Base-by-base conservation (phyloP, 1,140 invertebrate species). In the Copidosoma floridanum region DNA sequence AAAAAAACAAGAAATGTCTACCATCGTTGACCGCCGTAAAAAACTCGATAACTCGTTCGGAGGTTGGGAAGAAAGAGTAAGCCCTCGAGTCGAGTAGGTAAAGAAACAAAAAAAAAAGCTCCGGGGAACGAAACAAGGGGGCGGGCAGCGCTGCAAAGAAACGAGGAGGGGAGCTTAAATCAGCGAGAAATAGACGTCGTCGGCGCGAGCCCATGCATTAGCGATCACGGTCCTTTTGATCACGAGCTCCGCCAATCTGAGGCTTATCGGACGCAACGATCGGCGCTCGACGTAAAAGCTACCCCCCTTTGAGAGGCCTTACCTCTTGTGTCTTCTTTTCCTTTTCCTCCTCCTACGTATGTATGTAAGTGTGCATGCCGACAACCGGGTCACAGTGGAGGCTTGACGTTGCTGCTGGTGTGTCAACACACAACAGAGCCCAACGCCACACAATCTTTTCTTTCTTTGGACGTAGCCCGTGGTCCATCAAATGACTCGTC, bases 381-480 rank as follows among this genome's bases (percentile, higher is more conserved):
- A 51, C 66, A 73, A 72, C 68, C 67, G 63, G 73, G 72, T 72
- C 72, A 75, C n/a, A n/a, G n/a, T n/a, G n/a, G n/a, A n/a, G n/a
- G n/a, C n/a, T n/a, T n/a, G n/a, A n/a, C n/a, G 67, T 62, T 46
- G 60, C 57, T 18, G 40, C 63, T 64, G 60, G 65, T 73, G 50
- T 75, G 71, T 75, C 72, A 75, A 75, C 70, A 74, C 38, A 61
- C 61, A n/a, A n/a, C n/a, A n/a, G n/a, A n/a, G n/a, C n/a, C n/a
- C n/a, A n/a, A n/a, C n/a, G n/a, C n/a, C n/a, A n/a, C n/a, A n/a
- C n/a, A n/a, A n/a, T n/a, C n/a, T n/a, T n/a, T n/a, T n/a, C n/a
- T n/a, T n/a, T n/a, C n/a, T n/a, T n/a, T n/a, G n/a, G n/a, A n/a
- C n/a, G n/a, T n/a, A n/a, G n/a, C n/a, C n/a, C n/a, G n/a, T n/a